Percentiles rank a stretch among this genome's conserved stretches.
These are phyloP conservation scores for Anthoptus insignis DNA, from an alignment of 2,888 invertebrate genomes.

Conservation along the genomic window DNA sequence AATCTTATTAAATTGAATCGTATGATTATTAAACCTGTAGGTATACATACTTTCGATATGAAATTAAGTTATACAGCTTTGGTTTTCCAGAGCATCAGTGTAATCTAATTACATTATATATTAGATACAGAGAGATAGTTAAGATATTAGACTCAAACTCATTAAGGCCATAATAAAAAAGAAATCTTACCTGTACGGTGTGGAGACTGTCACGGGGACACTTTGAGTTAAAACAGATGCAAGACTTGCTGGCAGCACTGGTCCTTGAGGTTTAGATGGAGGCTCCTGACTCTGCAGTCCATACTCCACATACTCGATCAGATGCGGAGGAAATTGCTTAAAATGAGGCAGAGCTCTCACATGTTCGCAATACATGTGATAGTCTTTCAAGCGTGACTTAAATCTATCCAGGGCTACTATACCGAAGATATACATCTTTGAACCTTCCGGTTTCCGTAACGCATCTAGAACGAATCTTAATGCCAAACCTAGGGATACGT, in stretches of 20 bases:
- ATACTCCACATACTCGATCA: conserved; percentile 95
- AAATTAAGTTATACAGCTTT: too few relatives aligned
- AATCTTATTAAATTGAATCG: too few relatives aligned
- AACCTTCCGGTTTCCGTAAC: conserved; percentile 92
- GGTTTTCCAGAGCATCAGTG: too few relatives aligned
- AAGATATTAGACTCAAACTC: too few relatives aligned
- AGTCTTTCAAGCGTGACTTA: conserved; percentile 95
- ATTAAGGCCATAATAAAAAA: not conserved
- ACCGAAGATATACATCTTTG: conserved; percentile 97
- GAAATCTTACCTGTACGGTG: conserved; percentile 10
- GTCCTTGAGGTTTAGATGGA: conserved; percentile 89
- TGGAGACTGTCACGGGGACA: not conserved
- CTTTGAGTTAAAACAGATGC: conserved; percentile 9
- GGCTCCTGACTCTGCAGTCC: conserved; percentile 94
- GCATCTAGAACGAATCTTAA: conserved; percentile 96
- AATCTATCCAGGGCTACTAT: conserved; percentile 96
- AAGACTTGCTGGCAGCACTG: conserved; percentile 15
- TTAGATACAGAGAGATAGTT: too few relatives aligned
- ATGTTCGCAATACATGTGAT: conserved; percentile 97
- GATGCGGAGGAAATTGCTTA: conserved; percentile 94
- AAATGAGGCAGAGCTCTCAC: conserved; percentile 95
- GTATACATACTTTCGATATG: too few relatives aligned
- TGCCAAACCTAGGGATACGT: conserved; percentile 92
- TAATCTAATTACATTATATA: too few relatives aligned
- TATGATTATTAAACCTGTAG: too few relatives aligned